These are phyloP conservation scores for Argynnis bischoffii DNA, from an alignment of 2,888 invertebrate genomes.

Conservation along the genomic window DNA sequence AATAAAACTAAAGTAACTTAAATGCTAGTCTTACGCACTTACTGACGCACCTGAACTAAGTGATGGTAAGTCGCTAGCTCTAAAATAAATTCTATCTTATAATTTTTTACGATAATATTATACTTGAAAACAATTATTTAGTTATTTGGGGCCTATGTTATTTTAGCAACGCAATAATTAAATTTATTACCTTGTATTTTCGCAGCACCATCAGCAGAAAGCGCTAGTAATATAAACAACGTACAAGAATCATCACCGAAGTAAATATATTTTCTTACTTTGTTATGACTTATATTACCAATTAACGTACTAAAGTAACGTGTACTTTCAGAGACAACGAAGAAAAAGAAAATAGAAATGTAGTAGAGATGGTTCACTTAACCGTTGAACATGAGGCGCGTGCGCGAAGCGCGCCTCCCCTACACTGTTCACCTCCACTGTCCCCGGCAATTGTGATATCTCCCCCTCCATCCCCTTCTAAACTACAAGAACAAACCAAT, in stretches of 20 bases:
- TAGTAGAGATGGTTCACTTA: slow-evolving; percentile 57
- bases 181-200: neutral
- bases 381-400: slow-evolving; percentile 56
- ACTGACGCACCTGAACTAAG: too few relatives aligned
- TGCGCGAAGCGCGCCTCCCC: slow-evolving; percentile 60
- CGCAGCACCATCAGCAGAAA: slow-evolving; percentile 65
- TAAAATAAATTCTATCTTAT: neutral
- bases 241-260: slow-evolving; percentile 53
- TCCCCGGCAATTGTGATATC: slow-evolving; percentile 49
- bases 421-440: slow-evolving; percentile 45
- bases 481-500: slow-evolving; percentile 54
- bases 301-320: neutral
- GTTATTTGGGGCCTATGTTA: neutral
- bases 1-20: too few relatives aligned
- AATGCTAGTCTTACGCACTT: too few relatives aligned
- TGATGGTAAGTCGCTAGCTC: too few relatives aligned
- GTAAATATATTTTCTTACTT: slow-evolving; percentile 46
- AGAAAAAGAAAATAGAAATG: slow-evolving; percentile 53
- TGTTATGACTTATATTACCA: neutral
- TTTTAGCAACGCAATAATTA: neutral
- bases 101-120: neutral
- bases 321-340: slow-evolving; percentile 39
- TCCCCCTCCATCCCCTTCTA: slow-evolving; percentile 45
- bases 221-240: slow-evolving; percentile 56
- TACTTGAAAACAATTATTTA: neutral